These are phyloP conservation scores for Neria commutata DNA, from an alignment of 2,888 invertebrate genomes.

Conservation along the genomic window DNA sequence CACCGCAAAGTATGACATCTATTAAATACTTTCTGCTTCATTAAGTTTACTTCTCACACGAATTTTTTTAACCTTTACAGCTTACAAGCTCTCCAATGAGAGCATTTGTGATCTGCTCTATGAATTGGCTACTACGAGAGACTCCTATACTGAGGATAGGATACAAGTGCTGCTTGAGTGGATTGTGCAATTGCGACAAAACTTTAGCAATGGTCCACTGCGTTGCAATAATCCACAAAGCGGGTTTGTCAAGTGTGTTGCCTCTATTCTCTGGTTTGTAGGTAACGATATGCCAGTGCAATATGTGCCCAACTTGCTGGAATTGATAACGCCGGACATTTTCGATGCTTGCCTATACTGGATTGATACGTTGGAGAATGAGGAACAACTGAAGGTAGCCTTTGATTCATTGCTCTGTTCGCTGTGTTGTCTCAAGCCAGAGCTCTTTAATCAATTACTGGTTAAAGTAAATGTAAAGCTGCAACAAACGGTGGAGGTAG, in stretches of 20 bases:
- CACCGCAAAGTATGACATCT: constrained; percentile 53
- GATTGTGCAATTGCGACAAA: constrained; percentile 64
- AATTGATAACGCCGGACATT: constrained; percentile 74
- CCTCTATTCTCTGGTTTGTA: constrained; percentile 80
- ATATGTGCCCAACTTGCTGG: constrained; percentile 66
- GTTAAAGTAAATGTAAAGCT: constrained; percentile 71
- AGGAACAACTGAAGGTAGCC: constrained; percentile 78
- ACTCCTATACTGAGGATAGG: constrained; percentile 65
- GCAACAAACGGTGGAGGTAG: constrained; percentile 31
- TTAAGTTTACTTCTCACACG: neutral
- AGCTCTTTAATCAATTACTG: constrained; percentile 75
- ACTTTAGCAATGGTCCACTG: constrained; percentile 49
- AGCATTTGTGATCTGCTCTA: constrained; percentile 80
- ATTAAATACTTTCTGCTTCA: too few relatives aligned
- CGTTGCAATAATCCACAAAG: constrained; percentile 61
- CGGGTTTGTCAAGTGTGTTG: constrained; percentile 74
- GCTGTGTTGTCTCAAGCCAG: constrained; percentile 82
- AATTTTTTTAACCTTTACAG: constrained; percentile 35
- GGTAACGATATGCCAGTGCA: constrained; percentile 69
- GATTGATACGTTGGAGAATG: constrained; percentile 73
- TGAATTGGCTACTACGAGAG: constrained; percentile 72
- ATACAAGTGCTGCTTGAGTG: constrained; percentile 75
- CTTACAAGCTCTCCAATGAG: constrained; percentile 63
- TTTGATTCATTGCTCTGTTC: constrained; percentile 87
- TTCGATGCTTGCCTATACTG: constrained; percentile 81